Evolutionary conservation across 1,140 invertebrate species (phyloP), one percentile per base, ranked within the genome.

Genomic region (Aphis craccivora): DNA sequence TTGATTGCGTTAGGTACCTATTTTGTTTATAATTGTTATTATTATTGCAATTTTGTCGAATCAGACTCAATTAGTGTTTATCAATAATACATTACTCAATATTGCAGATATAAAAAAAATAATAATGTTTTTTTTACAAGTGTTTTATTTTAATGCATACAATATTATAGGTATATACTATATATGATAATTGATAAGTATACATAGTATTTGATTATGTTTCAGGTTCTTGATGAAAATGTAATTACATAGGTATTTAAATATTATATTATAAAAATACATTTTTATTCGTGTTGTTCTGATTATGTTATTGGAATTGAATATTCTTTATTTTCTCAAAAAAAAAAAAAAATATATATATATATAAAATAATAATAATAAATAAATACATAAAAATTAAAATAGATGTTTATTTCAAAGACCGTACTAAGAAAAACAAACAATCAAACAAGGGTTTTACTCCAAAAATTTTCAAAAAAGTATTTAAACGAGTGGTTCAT

Each of bases 401-500:
- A 51, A 48, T 48, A 8, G 11, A 48, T 87, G 18, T 51, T 45
- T 20, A 35, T 88, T 48, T 51, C n/a, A n/a, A 76, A 35, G 60
- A 76, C 60, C 2, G 48, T 14, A 76, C 14, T 35, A 76, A 76
- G n/a, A 9, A 88, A 88, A 48, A 43, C 40, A 87, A 86, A 45
- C 30, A 43, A 87, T 30, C 40, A 5, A 48, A 51, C 0, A 88
- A 88, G 30, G 30, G 18, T 18, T 14, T 51, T 89, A 89, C n/a
- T 9, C 1, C 2, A 14, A 60, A 43, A 30, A 90, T 22, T 55
- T 90, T 90, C 37, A 7, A 60, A 90, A 55, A 90, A 55, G 37
- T 89, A 89, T 43, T 55, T 90, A 90, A 90, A 60, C 25, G 25
- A 91, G 60, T 30, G 43, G 86, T 88, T 51, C 30, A 88, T 88